These are phyloP conservation scores for Ephestia elutella DNA, from an alignment of 1,140 invertebrate species.

Conservation along the genomic window DNA sequence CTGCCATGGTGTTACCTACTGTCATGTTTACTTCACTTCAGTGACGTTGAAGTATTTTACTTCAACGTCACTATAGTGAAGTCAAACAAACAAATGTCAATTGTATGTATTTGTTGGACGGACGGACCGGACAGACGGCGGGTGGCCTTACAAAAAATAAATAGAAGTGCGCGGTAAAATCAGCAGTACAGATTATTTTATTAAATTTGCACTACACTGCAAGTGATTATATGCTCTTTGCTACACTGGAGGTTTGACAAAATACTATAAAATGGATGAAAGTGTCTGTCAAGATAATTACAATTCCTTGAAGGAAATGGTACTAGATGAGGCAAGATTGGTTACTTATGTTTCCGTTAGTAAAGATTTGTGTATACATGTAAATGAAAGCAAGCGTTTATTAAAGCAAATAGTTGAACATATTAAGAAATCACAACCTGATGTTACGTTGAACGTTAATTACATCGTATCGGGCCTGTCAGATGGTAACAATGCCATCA, in stretches of 20 bases:
- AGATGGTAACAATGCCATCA: constrained; percentile 35
- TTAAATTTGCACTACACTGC: no score
- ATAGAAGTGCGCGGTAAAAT: not conserved
- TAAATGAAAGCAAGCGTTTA: constrained; percentile 56
- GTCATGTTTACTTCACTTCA: no score
- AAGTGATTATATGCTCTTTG: no score
- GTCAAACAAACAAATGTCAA: no score
- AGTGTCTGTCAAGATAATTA: constrained; percentile 25
- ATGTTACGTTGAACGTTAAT: constrained; percentile 37
- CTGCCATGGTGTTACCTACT: no score
- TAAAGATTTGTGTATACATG: constrained; percentile 59
- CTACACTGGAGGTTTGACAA: no score
- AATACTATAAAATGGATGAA: constrained; percentile 20
- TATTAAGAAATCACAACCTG: constrained; percentile 31
- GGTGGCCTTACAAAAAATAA: no score
- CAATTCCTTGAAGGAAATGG: constrained; percentile 47
- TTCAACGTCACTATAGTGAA: no score
- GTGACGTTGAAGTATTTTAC: no score
- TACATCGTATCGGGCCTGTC: constrained; percentile 51
- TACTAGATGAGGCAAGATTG: constrained; percentile 57
- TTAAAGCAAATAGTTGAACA: constrained; percentile 33
- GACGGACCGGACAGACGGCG: no score
- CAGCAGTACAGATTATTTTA: not conserved
- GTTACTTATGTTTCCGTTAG: constrained; percentile 58
- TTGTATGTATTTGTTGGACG: no score